These are phyloP conservation scores for Amphimallon solstitiale DNA, from an alignment of 2,888 invertebrate species.

Conservation along the genomic window DNA sequence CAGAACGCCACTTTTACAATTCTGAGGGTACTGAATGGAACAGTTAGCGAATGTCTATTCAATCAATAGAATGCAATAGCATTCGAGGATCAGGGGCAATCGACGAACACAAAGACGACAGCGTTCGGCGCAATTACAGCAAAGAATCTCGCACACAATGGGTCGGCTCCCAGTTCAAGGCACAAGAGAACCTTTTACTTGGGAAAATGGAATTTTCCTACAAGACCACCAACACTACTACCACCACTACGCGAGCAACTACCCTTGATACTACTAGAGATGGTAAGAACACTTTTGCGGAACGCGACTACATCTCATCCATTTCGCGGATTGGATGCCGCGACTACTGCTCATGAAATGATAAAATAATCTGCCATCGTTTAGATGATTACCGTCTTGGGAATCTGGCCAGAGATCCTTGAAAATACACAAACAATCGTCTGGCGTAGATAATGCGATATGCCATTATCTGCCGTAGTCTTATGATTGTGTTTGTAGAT, in stretches of 20 bases:
- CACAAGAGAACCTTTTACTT: background rate
- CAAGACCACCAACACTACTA: background rate
- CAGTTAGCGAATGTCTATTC: constrained; percentile 54
- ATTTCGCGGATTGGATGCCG: too few species aligned
- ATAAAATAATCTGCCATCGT: too few species aligned
- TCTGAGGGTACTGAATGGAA: constrained; percentile 48
- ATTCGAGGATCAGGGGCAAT: constrained; percentile 57
- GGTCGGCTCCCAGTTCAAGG: constrained; percentile 28
- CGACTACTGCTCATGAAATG: too few species aligned
- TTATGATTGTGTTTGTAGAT: too few species aligned
- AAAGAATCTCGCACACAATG: constrained; percentile 48
- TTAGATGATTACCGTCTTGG: too few species aligned
- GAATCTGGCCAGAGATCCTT: too few species aligned
- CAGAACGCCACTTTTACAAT: constrained; percentile 30
- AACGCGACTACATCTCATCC: too few species aligned
- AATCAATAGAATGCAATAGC: constrained; percentile 55
- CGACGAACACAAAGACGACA: constrained; percentile 57
- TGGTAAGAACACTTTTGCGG: too few species aligned
- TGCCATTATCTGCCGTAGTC: too few species aligned
- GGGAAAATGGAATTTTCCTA: constrained; percentile 20
- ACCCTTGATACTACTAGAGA: too few species aligned
- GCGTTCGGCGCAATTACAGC: constrained; percentile 58
- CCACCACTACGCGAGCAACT: background rate
- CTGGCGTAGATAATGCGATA: too few species aligned
- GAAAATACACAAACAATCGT: too few species aligned